These are phyloP conservation scores for Drosophila barbarae DNA, from an alignment of 2,888 invertebrate genomes.

Conservation along the genomic window DNA sequence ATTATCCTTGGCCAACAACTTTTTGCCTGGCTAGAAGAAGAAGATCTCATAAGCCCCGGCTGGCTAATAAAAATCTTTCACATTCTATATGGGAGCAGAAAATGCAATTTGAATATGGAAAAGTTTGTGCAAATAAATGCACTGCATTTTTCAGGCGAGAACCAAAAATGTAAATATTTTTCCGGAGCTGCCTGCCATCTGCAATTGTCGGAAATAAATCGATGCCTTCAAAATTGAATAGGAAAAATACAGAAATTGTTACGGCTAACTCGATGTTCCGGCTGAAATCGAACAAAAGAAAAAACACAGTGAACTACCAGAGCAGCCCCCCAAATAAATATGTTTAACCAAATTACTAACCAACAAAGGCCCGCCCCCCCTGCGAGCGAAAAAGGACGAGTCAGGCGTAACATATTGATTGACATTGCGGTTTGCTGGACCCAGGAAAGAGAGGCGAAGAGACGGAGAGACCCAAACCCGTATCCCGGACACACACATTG, in stretches of 20 bases:
- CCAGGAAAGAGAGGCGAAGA: constrained; percentile 5
- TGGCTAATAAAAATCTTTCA: constrained; percentile 32
- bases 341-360: constrained; percentile 70
- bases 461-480: constrained; percentile 4
- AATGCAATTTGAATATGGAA: constrained; percentile 30
- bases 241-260: constrained; percentile 40
- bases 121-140: constrained; percentile 27
- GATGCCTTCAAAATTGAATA: constrained; percentile 35
- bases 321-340: constrained; percentile 65
- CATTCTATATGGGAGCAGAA: constrained; percentile 11
- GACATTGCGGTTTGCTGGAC: constrained; percentile 68
- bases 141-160: constrained; percentile 14
- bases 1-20: constrained; percentile 28
- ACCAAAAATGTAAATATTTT: constrained; percentile 31
- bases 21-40: constrained; percentile 5
- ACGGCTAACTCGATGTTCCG: constrained; percentile 26
- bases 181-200: background rate
- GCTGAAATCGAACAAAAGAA: constrained; percentile 32
- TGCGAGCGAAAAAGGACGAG: constrained; percentile 48
- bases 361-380: constrained; percentile 6
- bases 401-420: constrained; percentile 75
- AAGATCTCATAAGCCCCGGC: constrained; percentile 24
- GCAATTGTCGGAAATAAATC: constrained; percentile 39
- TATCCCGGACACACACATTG: constrained; percentile 46
- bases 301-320: constrained; percentile 21